A percentile compares a stretch with the other conserved stretches of the same genome.
phyloP scores from a whole-genome alignment of 2,888 invertebrate species.

The Ecdyonurus torrentis region DNA sequence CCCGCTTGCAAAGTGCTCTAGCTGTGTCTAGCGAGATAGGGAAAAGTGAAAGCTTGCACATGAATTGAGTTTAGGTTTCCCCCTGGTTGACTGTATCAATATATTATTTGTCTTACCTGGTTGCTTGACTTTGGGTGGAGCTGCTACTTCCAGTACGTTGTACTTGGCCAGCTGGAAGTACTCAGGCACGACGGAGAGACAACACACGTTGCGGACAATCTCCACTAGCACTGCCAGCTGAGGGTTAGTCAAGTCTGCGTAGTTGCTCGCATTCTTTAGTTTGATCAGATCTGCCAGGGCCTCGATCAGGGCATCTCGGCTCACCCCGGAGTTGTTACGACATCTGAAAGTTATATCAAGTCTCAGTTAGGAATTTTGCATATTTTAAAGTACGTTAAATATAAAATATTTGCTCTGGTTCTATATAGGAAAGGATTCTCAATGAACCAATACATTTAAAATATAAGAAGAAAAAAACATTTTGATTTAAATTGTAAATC shows the following conservation, averaged over 20 bases:
- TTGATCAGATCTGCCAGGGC: constrained; percentile 53
- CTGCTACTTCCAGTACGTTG: constrained; percentile 51
- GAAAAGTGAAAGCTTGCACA: no score
- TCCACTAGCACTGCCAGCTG: constrained; percentile 67
- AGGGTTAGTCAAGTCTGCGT: constrained; percentile 58
- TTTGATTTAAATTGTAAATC: no score
- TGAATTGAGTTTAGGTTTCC: no score
- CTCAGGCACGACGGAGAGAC: constrained; percentile 62
- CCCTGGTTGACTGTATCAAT: no score
- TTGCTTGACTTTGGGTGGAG: constrained; percentile 9
- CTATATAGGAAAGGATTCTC: neutral
- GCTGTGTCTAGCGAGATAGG: no score
- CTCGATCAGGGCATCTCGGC: constrained; percentile 52
- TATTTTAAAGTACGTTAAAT: neutral
- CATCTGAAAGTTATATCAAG: constrained; percentile 33
- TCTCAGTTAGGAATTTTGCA: no score
- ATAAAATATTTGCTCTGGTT: neutral
- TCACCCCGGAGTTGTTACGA: constrained; percentile 55
- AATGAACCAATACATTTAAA: no score
- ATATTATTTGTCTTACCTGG: no score
- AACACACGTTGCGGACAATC: constrained; percentile 61
- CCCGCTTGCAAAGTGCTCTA: no score
- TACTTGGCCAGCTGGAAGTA: constrained; percentile 68
- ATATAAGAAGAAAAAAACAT: no score
- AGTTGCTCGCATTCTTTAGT: constrained; percentile 50